A percentile compares a stretch with the other conserved stretches of the same genome.
These are phyloP conservation scores for Drosophila parabipectinata DNA, from an alignment of 1,140 invertebrate species.

Conservation along the genomic window DNA sequence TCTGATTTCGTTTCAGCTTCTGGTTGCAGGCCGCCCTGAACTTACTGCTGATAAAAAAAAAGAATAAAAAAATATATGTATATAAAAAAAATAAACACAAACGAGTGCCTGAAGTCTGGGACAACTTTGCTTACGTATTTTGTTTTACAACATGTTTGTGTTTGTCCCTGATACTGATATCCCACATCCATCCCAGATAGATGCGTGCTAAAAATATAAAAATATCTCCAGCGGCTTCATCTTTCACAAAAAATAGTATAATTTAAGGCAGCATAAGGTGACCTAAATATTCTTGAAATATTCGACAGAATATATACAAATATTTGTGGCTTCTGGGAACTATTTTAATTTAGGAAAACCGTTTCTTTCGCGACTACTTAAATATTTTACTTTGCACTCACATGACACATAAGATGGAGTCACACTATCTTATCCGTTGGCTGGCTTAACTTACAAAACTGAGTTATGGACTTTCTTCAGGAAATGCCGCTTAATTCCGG, in stretches of 20 bases:
- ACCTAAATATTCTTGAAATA: slow-evolving; percentile 4
- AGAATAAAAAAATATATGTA: not conserved
- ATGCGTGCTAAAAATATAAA: slow-evolving; percentile 69
- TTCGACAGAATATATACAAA: not conserved
- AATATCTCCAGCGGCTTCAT: slow-evolving; percentile 22
- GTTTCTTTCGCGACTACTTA: slow-evolving; percentile 13
- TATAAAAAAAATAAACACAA: not conserved
- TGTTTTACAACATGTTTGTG: slow-evolving; percentile 67
- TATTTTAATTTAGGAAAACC: slow-evolving; percentile 6
- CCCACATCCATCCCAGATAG: slow-evolving; percentile 42
- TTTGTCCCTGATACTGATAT: slow-evolving; percentile 35
- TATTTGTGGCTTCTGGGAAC: slow-evolving; percentile 1
- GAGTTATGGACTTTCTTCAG: slow-evolving; percentile 53
- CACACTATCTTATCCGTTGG: slow-evolving; percentile 38
- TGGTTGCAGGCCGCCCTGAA: slow-evolving; percentile 10
- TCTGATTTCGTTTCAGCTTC: slow-evolving; percentile 16
- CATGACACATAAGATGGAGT: slow-evolving; percentile 34
- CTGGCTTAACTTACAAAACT: slow-evolving; percentile 27
- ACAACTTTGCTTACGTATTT: slow-evolving; percentile 66
- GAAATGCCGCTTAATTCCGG: slow-evolving; percentile 17
- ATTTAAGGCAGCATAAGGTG: not conserved
- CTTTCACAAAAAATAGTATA: slow-evolving; percentile 21
- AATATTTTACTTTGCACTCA: slow-evolving; percentile 57
- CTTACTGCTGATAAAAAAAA: slow-evolving; percentile 20
- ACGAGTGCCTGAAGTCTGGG: slow-evolving; percentile 39